Conservation (phyloP, 2,113 vertebrate species). For the Otus sunia region DNA sequence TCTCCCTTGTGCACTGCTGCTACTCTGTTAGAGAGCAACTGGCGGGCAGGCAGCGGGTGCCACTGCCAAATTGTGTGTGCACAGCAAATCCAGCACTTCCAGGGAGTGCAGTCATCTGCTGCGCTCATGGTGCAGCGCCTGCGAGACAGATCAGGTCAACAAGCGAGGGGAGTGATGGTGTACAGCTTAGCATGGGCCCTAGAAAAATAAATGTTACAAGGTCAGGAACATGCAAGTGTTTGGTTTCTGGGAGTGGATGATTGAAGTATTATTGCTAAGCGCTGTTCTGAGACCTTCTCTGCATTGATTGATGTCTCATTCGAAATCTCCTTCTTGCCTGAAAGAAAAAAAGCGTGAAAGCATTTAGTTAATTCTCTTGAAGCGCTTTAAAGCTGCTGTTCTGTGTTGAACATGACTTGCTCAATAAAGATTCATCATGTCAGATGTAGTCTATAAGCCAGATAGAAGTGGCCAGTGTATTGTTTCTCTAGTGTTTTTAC, state of each 20-base stretch:
- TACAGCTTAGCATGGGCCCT: neutral
- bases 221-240: neutral
- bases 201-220: neutral
- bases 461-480: neutral
- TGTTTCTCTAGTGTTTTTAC: neutral
- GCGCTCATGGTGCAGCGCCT: neutral
- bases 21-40: neutral
- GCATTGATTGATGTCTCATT: conserved; percentile 8
- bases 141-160: neutral
- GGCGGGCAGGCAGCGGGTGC: neutral
- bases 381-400: neutral
- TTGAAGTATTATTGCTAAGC: neutral
- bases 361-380: neutral
- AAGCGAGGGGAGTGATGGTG: neutral
- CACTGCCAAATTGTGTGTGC: neutral
- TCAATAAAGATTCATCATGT: neutral
- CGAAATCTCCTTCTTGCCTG: conserved; percentile 1
- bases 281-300: neutral
- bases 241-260: neutral
- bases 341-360: neutral
- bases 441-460: neutral
- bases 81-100: neutral
- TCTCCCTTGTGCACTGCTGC: neutral
- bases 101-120: neutral
- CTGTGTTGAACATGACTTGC: neutral